Conservation (phyloP, 2,797 vertebrate species). For the Arnoldichthys spilopterus region DNA sequence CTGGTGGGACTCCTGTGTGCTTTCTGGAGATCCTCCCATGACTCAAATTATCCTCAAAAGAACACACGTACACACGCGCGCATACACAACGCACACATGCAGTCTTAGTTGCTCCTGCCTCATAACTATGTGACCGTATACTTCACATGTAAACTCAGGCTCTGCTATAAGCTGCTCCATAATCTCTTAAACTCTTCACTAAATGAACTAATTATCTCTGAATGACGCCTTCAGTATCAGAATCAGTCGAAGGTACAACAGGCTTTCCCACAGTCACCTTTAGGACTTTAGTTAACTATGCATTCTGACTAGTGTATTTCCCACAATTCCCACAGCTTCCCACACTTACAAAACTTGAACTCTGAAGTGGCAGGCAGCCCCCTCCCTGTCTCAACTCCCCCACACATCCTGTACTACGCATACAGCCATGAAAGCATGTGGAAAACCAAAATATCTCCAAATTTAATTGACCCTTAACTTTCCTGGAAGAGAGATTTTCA, state of each 20-base stretch:
- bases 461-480: too few species aligned
- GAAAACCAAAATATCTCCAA: neutral
- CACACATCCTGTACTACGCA: constrained; percentile 15
- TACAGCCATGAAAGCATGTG: constrained; percentile 8
- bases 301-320: neutral
- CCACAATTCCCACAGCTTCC: constrained; percentile 27
- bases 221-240: neutral
- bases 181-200: too few species aligned
- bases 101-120: neutral
- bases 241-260: neutral
- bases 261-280: neutral
- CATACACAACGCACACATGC: neutral
- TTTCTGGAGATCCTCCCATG: constrained; percentile 24
- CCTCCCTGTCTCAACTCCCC: neutral
- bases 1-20: constrained; percentile 27
- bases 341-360: constrained; percentile 36
- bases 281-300: neutral
- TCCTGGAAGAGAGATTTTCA: too few species aligned
- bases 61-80: neutral
- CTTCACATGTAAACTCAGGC: too few species aligned
- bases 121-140: neutral
- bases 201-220: neutral
- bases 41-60: constrained; percentile 36
- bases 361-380: neutral
- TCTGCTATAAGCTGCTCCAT: too few species aligned